A percentile compares a stretch with the other conserved stretches of the same genome.
These are phyloP conservation scores for Bombus sylvicola DNA, from an alignment of 1,140 invertebrate genomes.

Conservation along the genomic window DNA sequence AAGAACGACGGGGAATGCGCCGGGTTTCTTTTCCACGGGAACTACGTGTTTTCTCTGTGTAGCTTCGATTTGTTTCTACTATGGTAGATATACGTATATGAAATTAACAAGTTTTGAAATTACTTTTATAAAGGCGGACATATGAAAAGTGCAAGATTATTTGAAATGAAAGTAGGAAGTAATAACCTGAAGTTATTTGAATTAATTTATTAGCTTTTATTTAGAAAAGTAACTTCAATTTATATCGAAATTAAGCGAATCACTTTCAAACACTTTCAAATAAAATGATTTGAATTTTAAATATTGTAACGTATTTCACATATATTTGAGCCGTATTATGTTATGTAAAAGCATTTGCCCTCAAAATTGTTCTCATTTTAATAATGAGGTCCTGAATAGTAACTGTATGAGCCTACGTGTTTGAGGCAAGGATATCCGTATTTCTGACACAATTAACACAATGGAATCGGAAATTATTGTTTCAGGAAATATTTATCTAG, in stretches of 20 bases:
- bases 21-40: not conserved
- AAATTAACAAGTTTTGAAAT: not conserved
- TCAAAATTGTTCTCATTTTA: not conserved
- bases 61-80: not conserved
- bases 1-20: not conserved
- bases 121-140: not conserved
- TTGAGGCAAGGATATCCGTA: not conserved
- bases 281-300: not conserved
- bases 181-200: not conserved
- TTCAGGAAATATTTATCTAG: not conserved
- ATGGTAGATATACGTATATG: not conserved
- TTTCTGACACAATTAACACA: not conserved
- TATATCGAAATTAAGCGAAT: not conserved
- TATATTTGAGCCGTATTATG: not conserved
- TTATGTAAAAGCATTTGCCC: not conserved
- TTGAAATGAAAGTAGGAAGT: not conserved
- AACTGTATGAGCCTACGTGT: not conserved
- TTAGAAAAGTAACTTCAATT: not conserved
- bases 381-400: not conserved
- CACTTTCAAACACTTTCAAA: not conserved
- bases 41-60: not conserved
- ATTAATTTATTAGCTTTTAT: not conserved
- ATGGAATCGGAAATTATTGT: not conserved
- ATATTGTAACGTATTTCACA: not conserved
- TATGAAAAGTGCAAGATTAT: not conserved